Percentiles rank a stretch among this genome's conserved stretches.
phyloP scores from a whole-genome alignment of 1,140 invertebrate species.

The Halyomorpha halys region DNA sequence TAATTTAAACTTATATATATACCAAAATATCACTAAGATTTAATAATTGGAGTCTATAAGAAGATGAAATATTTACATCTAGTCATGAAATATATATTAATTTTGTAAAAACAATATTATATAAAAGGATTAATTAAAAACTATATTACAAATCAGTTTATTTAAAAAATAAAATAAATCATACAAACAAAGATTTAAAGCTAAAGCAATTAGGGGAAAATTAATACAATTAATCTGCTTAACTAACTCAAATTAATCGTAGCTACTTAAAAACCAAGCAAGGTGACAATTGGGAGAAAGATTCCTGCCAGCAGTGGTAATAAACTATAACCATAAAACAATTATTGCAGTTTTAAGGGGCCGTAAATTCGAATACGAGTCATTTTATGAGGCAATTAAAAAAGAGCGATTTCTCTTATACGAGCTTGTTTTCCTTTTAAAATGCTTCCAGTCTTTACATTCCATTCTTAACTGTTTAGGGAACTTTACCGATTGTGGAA shows the following conservation, averaged over 20 bases:
- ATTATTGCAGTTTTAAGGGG: not conserved
- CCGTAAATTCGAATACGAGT: slow-evolving; percentile 1
- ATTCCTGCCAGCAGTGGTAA: not conserved
- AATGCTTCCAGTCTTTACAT: not conserved
- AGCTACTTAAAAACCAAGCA: not conserved
- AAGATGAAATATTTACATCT: no score
- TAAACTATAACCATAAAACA: not conserved
- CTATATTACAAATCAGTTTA: no score
- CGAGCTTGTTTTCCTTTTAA: not conserved
- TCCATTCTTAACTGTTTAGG: not conserved
- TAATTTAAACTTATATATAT: no score
- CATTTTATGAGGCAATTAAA: slow-evolving; percentile 16
- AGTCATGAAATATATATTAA: no score
- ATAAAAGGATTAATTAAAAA: no score
- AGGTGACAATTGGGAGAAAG: slow-evolving; percentile 1
- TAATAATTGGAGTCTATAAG: no score
- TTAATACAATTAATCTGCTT: not conserved
- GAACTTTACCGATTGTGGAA: not conserved
- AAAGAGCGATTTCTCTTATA: slow-evolving; percentile 9
- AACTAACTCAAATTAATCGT: no score
- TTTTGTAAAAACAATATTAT: no score
- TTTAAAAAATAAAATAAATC: not conserved
- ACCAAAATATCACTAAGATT: no score
- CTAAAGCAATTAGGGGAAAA: no score
- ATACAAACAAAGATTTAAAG: no score